Conservation (phyloP, 2,888 invertebrate genomes). For the Megalurothrips usitatus region DNA sequence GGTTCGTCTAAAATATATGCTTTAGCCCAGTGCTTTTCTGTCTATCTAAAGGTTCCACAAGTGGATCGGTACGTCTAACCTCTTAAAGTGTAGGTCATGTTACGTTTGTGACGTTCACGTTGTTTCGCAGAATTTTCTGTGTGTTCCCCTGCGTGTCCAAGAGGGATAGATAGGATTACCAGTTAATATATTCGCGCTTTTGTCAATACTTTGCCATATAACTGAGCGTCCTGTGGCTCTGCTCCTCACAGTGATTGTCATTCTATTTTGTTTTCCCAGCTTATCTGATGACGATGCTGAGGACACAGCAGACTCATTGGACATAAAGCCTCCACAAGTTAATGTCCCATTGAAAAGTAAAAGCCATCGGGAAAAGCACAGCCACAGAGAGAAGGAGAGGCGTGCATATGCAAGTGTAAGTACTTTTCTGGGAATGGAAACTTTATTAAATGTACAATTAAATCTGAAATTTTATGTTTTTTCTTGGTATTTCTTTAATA, state of each 20-base stretch:
- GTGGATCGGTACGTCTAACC: not conserved
- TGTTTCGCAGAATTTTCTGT: not conserved
- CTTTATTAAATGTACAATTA: not conserved
- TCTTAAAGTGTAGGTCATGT: not conserved
- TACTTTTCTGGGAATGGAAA: not conserved
- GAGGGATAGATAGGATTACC: too few relatives aligned
- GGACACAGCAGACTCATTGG: conserved; percentile 74
- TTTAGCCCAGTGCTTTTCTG: conserved; percentile 47
- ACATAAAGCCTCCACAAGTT: conserved; percentile 90
- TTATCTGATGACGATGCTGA: conserved; percentile 68
- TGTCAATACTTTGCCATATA: not conserved
- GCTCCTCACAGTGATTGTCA: not conserved
- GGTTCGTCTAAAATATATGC: conserved; percentile 46
- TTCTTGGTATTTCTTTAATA: not conserved
- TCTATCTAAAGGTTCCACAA: conserved; percentile 36
- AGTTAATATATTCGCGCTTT: not conserved
- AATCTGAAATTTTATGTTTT: not conserved
- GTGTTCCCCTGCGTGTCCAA: too few relatives aligned
- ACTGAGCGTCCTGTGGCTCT: not conserved
- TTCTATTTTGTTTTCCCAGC: conserved; percentile 45
- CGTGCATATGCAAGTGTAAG: not conserved
- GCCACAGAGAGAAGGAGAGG: conserved; percentile 32
- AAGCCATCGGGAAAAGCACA: conserved; percentile 33
- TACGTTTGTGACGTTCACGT: not conserved
- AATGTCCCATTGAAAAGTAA: conserved; percentile 36